Evolutionary conservation across 2,797 vertebrate species (phyloP).

Genomic region (Scomberomorus guttatus): DNA sequence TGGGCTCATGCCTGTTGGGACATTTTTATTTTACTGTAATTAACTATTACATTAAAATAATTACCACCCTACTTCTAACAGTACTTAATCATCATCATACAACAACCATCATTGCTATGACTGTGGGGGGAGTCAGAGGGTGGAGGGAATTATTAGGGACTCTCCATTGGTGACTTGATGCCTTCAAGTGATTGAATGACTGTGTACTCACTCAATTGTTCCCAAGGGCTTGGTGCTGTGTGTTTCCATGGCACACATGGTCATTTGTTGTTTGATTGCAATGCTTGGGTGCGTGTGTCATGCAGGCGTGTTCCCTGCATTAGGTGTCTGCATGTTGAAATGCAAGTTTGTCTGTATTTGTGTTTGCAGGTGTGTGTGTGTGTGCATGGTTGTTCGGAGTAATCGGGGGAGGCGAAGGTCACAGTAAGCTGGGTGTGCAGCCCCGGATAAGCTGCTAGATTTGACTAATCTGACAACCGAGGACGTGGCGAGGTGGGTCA

Average conservation of each 20-base stretch:
- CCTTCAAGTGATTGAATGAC: constrained; percentile 27
- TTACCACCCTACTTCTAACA: not conserved
- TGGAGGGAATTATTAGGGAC: not conserved
- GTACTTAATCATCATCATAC: not conserved
- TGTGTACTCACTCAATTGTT: constrained; percentile 26
- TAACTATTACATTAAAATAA: not conserved
- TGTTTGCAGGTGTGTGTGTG: constrained; percentile 4
- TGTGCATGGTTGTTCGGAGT: constrained; percentile 1
- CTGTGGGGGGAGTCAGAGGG: not conserved
- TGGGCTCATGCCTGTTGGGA: not conserved
- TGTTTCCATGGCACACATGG: constrained; percentile 38
- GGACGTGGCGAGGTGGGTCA: constrained; percentile 56
- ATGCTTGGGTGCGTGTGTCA: constrained; percentile 25
- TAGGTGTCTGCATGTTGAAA: not conserved
- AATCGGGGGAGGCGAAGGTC: constrained; percentile 49
- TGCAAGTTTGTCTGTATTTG: not conserved
- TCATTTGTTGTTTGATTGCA: constrained; percentile 32
- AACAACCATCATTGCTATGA: not conserved
- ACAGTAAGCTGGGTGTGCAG: constrained; percentile 34
- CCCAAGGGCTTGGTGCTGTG: constrained; percentile 6
- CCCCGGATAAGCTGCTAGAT: constrained; percentile 71
- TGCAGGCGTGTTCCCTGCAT: constrained; percentile 20
- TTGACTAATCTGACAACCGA: constrained; percentile 74
- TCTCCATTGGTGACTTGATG: constrained; percentile 9
- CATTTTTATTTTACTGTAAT: not conserved